These are phyloP conservation scores for Tarsius wallacei DNA, from an alignment of 2,797 vertebrate species.

Conservation along the genomic window DNA sequence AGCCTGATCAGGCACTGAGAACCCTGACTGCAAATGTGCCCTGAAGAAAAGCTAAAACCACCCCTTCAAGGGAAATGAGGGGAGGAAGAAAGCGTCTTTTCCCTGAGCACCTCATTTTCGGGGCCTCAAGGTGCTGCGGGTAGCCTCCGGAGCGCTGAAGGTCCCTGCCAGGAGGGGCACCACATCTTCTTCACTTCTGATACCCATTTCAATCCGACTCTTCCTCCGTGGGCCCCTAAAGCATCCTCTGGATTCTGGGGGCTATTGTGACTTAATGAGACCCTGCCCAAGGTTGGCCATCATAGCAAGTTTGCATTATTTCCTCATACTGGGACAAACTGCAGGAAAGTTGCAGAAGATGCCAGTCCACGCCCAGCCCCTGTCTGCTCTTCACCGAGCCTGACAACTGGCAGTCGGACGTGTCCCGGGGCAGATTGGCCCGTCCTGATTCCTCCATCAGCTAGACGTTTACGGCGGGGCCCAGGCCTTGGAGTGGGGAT, in stretches of 20 bases:
- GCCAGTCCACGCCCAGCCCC: neutral
- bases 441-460: accelerated
- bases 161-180: constrained; percentile 65
- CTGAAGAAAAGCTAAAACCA: constrained; percentile 52
- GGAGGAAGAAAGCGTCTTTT: constrained; percentile 72
- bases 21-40: constrained; percentile 65
- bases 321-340: constrained; percentile 78
- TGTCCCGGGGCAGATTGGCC: accelerated
- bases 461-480: accelerated
- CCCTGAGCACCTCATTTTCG: constrained; percentile 11
- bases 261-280: constrained; percentile 83
- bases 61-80: constrained; percentile 65
- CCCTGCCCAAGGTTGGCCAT: constrained; percentile 79
- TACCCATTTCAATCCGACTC: constrained; percentile 67
- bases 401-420: neutral
- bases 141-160: neutral
- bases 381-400: neutral
- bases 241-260: constrained; percentile 79
- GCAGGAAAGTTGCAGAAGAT: neutral
- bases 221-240: constrained; percentile 73
- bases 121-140: constrained; percentile 1
- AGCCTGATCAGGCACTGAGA: constrained; percentile 58
- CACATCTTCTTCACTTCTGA: constrained; percentile 80
- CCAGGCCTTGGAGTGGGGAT: accelerated
- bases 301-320: constrained; percentile 72